phyloP scores from a whole-genome alignment of 2,888 invertebrate genomes.

The Tiliacea citrago region DNA sequence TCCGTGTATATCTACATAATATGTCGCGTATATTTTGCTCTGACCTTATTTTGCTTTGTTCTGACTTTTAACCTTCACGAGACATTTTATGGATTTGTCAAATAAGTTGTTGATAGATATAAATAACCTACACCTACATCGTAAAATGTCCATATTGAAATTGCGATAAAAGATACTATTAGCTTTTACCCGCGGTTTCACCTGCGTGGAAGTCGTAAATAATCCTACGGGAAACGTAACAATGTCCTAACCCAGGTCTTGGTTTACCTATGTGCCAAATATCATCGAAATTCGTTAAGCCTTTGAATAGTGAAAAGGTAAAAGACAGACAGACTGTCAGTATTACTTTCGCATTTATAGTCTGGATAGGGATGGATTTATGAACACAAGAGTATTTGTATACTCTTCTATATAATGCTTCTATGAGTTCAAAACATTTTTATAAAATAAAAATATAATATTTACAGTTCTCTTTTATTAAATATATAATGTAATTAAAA shows the following conservation, averaged over 20 bases:
- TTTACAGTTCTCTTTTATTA: no score
- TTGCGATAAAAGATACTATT: neutral
- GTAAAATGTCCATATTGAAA: neutral
- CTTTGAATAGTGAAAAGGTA: no score
- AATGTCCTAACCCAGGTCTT: no score
- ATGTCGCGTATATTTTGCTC: neutral
- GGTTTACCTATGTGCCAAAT: no score
- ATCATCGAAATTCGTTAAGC: no score
- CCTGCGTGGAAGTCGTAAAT: no score
- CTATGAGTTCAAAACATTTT: neutral
- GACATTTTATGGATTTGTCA: slow-evolving; percentile 20
- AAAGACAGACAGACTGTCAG: no score
- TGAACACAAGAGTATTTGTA: neutral
- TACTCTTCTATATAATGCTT: neutral
- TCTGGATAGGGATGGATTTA: neutral
- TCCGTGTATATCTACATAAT: neutral
- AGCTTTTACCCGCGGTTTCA: no score
- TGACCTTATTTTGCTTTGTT: slow-evolving; percentile 25
- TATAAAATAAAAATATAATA: no score
- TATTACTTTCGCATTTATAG: no score
- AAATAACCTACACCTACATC: neutral
- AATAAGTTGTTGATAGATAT: slow-evolving; percentile 15
- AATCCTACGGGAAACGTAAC: no score
- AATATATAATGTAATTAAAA: no score
- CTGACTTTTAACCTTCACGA: slow-evolving; percentile 29